Evolutionary conservation across 1,140 invertebrate species (phyloP), one percentile per base, ranked within the genome.

Genomic region (Drosophila bifasciata): DNA sequence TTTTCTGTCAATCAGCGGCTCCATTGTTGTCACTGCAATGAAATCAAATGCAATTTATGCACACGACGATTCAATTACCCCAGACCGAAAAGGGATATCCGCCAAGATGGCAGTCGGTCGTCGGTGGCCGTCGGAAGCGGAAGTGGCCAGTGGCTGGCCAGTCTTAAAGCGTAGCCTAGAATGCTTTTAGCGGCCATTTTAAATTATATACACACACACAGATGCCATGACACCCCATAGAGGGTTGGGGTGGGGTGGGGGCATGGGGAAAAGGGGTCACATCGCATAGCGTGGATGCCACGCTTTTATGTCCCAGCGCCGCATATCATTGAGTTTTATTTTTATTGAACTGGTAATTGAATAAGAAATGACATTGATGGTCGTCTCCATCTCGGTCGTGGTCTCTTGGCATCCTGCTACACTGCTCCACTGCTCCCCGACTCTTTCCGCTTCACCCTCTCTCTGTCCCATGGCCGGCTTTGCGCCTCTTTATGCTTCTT

Each of bases 311-410:
- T 59, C 45, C 48, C 69, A 53, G 50, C 61, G 17, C 52, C 69
- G 79, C 79, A 84, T 84, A 72, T 78, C 80, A 76, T 84, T 84
- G 79, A 79, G 72, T 76, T 84, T 84, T 84, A 84, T 84, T 84
- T 84, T 84, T 84, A 84, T 84, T 84, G 80, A 84, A 79, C 76
- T 68, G 76, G 79, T 84, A 84, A 84, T 84, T 84, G 80, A 84
- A 84, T 84, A 84, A 84, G 80, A 76, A 84, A 84, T 79, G 76
- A 79, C 76, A 67, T 76, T 79, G 79, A 83, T 75, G 79, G 74
- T 66, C 79, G 56, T 68, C 55, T 32, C 39, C 44, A 43, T 46
- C 56, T 40, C 40, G n/a, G 39, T 53, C 44, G 49, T 41, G 57
- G 39, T 41, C 28, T 25, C 17, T 36, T 43, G 28, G 44, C 23